Conservation (phyloP, 2,797 vertebrate genomes). For the Peromyscus melanophrys region DNA sequence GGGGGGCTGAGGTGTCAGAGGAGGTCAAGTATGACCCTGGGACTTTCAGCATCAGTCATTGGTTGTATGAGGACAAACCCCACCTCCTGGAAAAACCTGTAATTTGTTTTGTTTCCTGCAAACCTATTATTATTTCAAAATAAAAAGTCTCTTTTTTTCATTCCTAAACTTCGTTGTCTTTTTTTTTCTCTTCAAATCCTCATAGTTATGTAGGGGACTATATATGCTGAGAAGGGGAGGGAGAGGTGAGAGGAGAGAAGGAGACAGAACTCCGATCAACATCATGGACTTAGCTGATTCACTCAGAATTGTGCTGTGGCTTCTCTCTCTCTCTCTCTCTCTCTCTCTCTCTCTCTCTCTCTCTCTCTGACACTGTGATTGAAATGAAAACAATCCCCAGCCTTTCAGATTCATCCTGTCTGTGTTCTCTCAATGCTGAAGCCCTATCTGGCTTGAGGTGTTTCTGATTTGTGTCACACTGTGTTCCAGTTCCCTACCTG, state of each 20-base stretch:
- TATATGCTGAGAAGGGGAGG: background rate
- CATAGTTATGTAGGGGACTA: background rate
- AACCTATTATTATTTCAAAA: background rate
- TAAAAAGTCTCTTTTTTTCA: background rate
- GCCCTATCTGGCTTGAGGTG: background rate
- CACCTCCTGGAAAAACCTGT: background rate
- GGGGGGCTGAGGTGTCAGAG: background rate
- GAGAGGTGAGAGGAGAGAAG: background rate
- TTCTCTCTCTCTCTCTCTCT: too few species aligned
- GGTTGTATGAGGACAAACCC: background rate
- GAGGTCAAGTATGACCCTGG: background rate
- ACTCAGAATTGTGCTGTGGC: background rate
- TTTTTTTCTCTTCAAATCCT: background rate
- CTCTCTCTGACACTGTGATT: conserved; percentile 18
- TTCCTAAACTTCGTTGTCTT: background rate
- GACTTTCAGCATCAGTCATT: background rate
- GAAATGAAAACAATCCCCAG: conserved; percentile 7
- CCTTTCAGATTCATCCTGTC: background rate
- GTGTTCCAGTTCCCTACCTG: background rate
- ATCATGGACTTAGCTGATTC: background rate
- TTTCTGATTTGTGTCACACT: background rate
- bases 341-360: background rate
- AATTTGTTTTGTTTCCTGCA: background rate
- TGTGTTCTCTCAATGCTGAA: too few species aligned
- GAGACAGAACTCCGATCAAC: background rate